Conservation (phyloP, 2,888 invertebrate species). For the Tortricodes alternella region DNA sequence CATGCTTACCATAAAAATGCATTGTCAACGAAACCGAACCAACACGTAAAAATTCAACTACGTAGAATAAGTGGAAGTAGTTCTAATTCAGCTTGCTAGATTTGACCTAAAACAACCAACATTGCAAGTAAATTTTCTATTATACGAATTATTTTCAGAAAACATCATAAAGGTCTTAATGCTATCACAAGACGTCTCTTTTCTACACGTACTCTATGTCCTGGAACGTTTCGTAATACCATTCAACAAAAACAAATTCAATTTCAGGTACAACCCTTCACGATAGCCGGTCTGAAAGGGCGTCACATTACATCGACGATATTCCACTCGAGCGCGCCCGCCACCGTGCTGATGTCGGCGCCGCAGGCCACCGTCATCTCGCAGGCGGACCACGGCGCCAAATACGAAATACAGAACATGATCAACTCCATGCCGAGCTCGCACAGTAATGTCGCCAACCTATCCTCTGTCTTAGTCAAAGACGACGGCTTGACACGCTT, state of each 20-base stretch:
- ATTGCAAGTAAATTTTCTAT: too few relatives aligned
- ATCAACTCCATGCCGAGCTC: conserved; percentile 55
- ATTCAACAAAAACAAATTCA: not conserved
- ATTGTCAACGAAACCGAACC: too few relatives aligned
- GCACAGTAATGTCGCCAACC: conserved; percentile 50
- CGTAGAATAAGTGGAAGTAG: too few relatives aligned
- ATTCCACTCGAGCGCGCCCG: conserved; percentile 67
- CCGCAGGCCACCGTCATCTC: conserved; percentile 73
- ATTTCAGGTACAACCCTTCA: conserved; percentile 67
- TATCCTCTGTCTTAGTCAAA: conserved; percentile 64
- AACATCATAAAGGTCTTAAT: too few relatives aligned
- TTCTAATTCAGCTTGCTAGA: too few relatives aligned
- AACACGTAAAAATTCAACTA: too few relatives aligned
- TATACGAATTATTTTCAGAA: too few relatives aligned
- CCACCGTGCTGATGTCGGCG: conserved; percentile 70
- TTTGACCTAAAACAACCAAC: too few relatives aligned
- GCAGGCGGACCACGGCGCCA: conserved; percentile 60
- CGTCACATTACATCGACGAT: conserved; percentile 71
- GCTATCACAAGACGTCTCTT: too few relatives aligned
- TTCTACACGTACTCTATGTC: too few relatives aligned
- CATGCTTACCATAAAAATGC: too few relatives aligned
- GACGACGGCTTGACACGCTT: conserved; percentile 63
- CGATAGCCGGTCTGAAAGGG: conserved; percentile 62
- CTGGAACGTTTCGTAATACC: too few relatives aligned
- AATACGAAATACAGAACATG: conserved; percentile 70